phyloP scores from a whole-genome alignment of 2,113 vertebrate species.

The Toxotes jaculatrix region DNA sequence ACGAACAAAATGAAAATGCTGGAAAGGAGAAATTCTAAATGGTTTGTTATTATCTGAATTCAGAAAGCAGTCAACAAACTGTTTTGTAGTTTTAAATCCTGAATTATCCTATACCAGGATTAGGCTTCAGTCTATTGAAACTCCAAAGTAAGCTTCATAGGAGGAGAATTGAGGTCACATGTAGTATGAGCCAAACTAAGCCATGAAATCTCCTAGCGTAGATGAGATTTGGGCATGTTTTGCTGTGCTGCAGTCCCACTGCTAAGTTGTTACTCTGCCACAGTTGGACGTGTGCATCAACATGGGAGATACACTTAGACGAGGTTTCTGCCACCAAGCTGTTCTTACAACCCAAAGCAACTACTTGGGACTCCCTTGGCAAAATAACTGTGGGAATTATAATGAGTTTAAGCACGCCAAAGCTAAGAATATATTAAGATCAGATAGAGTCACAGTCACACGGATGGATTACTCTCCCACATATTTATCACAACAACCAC shows the following conservation, averaged over 20 bases:
- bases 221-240: not conserved
- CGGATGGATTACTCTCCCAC: not conserved
- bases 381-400: slow-evolving; percentile 15
- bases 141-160: not conserved
- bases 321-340: slow-evolving; percentile 32
- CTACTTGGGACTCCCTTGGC: not conserved
- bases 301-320: slow-evolving; percentile 36
- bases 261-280: slow-evolving; percentile 12
- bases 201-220: not conserved
- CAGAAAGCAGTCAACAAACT: not conserved
- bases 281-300: slow-evolving; percentile 25
- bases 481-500: slow-evolving; percentile 13
- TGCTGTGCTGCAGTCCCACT: not conserved
- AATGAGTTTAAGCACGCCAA: slow-evolving; percentile 3
- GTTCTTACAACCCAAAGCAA: slow-evolving; percentile 25
- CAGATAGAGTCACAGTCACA: slow-evolving; percentile 13
- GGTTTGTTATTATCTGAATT: not conserved
- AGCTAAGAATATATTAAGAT: slow-evolving; percentile 6
- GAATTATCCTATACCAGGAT: slow-evolving; percentile 20
- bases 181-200: slow-evolving; percentile 1
- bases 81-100: slow-evolving; percentile 3
- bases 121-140: slow-evolving; percentile 6
- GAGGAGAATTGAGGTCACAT: slow-evolving; percentile 18
- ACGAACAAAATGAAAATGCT: not conserved
- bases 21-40: not conserved